Base-by-base conservation (phyloP, 2,113 vertebrate genomes). In the Poicephalus gulielmi region DNA sequence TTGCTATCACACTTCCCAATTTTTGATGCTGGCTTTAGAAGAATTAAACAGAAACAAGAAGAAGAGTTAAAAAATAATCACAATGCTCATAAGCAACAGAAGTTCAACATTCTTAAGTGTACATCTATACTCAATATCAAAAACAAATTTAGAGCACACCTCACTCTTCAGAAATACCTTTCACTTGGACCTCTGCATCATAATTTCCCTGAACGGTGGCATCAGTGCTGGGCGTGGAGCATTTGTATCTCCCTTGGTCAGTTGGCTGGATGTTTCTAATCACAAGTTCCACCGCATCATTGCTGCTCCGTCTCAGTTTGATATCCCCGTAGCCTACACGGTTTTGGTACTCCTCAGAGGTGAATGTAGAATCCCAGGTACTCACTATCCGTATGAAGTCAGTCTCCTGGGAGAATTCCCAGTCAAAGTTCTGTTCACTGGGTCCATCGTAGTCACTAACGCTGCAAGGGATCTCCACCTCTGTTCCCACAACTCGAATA, bases 381-480 rank as follows among this genome's bases (percentile, higher is more conserved):
- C 99, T 99, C 92, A 99, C 98, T 13, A 99, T 97, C 71, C 98
- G 96, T 35, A 98, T 43, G 5, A 86, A 94, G 37, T 46, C 92
- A 81, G 91, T 39, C 2, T 95, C 94, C 14, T 91, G 81, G n/a
- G 97, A 98, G 94, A 98, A 98, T 83, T 93, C 96, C 99, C 99
- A 99, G 16, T 99, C 99, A 69, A 99, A 99, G 83, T 99, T 99
- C 97, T 99, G 99, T 41, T 99, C 99, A 0, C 97, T 96, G 43
- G 99, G 99, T 28, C 99, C 99, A 3, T 98, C 97, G 1, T 99
- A 99, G 6, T 99, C 98, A 2, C 80, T 98, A 41, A 99, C 99
- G 0, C 98, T 98, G 96, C 99, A 99, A 39, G 97, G 98, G 80
- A 99, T 98, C 78, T 97, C 98, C 79, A 99, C 98, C 11, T 98